Evolutionary conservation across 2,888 invertebrate species (phyloP).

Genomic region (Platerodrilus igneus): DNA sequence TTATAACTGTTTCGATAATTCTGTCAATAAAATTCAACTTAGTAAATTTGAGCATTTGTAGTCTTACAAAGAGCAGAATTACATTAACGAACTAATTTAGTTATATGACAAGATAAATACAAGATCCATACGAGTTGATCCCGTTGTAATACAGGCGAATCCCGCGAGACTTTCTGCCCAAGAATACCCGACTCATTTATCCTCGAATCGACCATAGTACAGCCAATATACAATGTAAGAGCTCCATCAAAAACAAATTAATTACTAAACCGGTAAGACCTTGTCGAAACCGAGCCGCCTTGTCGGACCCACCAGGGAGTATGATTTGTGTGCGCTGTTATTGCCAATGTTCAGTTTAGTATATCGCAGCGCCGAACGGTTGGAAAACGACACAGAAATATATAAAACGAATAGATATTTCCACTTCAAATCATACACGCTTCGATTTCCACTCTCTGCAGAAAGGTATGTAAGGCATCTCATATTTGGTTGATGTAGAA

Average conservation of each 20-base stretch:
- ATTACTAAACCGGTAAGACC: conserved; percentile 44
- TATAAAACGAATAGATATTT: conserved; percentile 14
- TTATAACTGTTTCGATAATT: too few relatives aligned
- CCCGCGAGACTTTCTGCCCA: conserved; percentile 44
- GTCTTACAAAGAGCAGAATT: conserved; percentile 24
- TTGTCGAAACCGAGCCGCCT: conserved; percentile 44
- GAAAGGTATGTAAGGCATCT: too few relatives aligned
- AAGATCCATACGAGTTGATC: conserved; percentile 45
- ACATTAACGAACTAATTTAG: conserved; percentile 44
- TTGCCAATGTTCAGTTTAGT: conserved; percentile 29
- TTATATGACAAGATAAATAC: conserved; percentile 49
- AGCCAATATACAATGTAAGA: conserved; percentile 28
- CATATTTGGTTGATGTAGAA: too few relatives aligned
- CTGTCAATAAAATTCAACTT: too few relatives aligned
- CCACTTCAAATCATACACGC: too few relatives aligned
- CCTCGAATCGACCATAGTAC: conserved; percentile 34
- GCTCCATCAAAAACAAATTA: conserved; percentile 47
- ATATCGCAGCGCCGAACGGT: conserved; percentile 20
- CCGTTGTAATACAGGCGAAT: conserved; percentile 36
- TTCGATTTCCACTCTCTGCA: too few relatives aligned
- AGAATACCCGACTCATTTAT: conserved; percentile 43
- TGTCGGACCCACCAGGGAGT: conserved; percentile 41
- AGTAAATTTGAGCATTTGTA: too few relatives aligned
- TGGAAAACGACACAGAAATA: conserved; percentile 18
- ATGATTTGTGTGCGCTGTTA: conserved; percentile 42